Conservation (phyloP, 2,888 invertebrate genomes). For the Chouioia cunea region DNA sequence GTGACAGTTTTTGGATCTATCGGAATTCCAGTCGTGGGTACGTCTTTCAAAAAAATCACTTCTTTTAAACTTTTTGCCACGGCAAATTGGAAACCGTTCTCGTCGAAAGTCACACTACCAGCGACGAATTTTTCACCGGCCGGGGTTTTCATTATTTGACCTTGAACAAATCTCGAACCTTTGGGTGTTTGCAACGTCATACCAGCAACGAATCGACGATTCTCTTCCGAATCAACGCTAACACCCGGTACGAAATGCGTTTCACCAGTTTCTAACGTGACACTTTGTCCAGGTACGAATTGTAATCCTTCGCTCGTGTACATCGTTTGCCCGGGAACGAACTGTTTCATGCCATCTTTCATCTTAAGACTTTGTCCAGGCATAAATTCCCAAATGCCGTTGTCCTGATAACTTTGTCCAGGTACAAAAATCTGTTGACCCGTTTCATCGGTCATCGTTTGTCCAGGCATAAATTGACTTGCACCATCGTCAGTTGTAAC, state of each 20-base stretch:
- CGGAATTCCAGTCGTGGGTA: conserved; percentile 71
- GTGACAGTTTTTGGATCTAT: conserved; percentile 72
- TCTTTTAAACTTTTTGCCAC: conserved; percentile 74
- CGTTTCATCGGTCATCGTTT: conserved; percentile 73
- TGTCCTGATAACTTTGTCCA: conserved; percentile 74
- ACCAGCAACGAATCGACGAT: conserved; percentile 74
- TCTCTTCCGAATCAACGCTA: conserved; percentile 68
- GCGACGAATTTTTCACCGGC: conserved; percentile 76
- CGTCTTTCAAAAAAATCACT: conserved; percentile 71
- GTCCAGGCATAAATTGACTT: conserved; percentile 75
- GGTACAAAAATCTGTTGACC: conserved; percentile 75
- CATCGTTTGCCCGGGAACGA: conserved; percentile 77
- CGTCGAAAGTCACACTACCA: conserved; percentile 70
- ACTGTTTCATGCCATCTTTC: conserved; percentile 71
- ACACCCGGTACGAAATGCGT: conserved; percentile 75
- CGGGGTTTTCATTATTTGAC: conserved; percentile 74
- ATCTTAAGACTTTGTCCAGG: conserved; percentile 75
- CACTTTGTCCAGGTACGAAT: conserved; percentile 77
- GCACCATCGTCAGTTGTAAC: conserved; percentile 66
- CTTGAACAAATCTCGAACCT: conserved; percentile 77
- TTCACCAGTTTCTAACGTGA: conserved; percentile 70
- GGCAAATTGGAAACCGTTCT: conserved; percentile 73
- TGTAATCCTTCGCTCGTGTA: conserved; percentile 75
- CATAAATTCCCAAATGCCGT: conserved; percentile 74
- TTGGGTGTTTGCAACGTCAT: conserved; percentile 75